These are phyloP conservation scores for Siderastrea siderea DNA, from an alignment of 92 coral and sea anemone species.

Conservation along the genomic window DNA sequence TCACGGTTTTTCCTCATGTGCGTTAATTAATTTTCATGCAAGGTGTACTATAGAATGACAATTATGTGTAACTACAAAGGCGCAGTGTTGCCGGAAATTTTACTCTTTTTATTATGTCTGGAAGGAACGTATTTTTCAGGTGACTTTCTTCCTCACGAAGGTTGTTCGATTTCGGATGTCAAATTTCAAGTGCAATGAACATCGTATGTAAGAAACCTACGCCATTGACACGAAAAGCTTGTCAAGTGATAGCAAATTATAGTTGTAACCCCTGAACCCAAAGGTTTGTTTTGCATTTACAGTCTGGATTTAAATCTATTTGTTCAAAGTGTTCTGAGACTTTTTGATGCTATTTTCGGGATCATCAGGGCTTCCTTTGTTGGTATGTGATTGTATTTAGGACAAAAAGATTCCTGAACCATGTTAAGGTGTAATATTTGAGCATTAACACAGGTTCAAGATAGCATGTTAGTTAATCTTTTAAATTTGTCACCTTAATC, in stretches of 20 bases:
- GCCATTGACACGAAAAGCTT: constrained; percentile 40
- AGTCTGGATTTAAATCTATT: background rate
- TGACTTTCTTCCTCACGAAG: constrained; percentile 8
- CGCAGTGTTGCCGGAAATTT: constrained; percentile 56
- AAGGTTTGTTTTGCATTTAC: constrained; percentile 3
- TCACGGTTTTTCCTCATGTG: constrained; percentile 37
- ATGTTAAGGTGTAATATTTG: constrained; percentile 12
- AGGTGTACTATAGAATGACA: constrained; percentile 78
- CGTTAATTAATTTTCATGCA: constrained; percentile 72
- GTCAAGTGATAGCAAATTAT: constrained; percentile 43
- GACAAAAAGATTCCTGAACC: background rate
- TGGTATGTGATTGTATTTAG: background rate
- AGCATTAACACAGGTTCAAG: constrained; percentile 27
- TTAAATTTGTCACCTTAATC: constrained; percentile 30
- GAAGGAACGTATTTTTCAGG: constrained; percentile 12
- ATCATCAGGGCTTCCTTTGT: background rate
- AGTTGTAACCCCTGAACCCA: constrained; percentile 10
- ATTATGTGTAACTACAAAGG: constrained; percentile 54
- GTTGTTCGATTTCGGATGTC: constrained; percentile 57
- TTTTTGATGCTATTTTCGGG: background rate
- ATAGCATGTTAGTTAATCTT: constrained; percentile 10
- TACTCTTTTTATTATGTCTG: constrained; percentile 67
- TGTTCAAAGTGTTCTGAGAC: background rate
- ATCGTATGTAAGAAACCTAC: constrained; percentile 2
- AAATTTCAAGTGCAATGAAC: constrained; percentile 52